Evolutionary conservation across 2,113 vertebrate genomes (phyloP).

Genomic region (Gymnobelideus leadbeateri): DNA sequence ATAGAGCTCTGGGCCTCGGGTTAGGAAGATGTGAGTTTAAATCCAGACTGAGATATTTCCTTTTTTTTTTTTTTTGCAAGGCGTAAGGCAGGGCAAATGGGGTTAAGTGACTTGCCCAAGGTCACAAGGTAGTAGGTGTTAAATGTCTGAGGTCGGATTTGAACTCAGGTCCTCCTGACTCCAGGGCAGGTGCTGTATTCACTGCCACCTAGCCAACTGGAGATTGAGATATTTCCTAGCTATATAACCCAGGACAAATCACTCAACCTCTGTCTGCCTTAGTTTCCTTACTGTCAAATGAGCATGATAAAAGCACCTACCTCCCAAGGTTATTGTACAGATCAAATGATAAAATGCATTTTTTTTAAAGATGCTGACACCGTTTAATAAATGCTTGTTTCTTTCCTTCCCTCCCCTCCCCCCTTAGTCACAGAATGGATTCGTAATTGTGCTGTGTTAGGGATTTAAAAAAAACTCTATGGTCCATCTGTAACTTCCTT

Average conservation of each 20-base stretch:
- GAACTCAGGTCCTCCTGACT: too few species aligned
- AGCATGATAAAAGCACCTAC: not conserved
- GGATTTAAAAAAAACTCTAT: not conserved
- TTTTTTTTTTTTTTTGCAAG: too few species aligned
- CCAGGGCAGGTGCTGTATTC: too few species aligned
- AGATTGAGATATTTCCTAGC: not conserved
- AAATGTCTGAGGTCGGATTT: too few species aligned
- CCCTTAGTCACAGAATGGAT: not conserved
- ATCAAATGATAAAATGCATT: not conserved
- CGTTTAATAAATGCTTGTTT: not conserved
- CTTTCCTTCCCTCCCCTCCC: constrained; percentile 15
- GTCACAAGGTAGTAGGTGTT: too few species aligned
- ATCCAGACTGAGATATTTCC: not conserved
- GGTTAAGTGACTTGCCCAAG: too few species aligned
- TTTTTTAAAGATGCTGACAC: constrained; percentile 47
- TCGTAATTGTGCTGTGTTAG: not conserved
- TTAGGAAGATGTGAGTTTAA: not conserved
- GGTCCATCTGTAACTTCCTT: not conserved
- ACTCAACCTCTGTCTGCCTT: not conserved
- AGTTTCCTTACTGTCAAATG: not conserved
- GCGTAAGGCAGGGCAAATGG: too few species aligned
- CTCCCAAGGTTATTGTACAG: not conserved
- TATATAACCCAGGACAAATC: not conserved
- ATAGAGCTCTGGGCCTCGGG: constrained; percentile 25
- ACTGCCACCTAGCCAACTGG: too few species aligned